Percentiles rank a stretch among this genome's conserved stretches.
Evolutionary conservation across 2,888 invertebrate species (phyloP).

Genomic region (Dromius quadrimaculatus): DNA sequence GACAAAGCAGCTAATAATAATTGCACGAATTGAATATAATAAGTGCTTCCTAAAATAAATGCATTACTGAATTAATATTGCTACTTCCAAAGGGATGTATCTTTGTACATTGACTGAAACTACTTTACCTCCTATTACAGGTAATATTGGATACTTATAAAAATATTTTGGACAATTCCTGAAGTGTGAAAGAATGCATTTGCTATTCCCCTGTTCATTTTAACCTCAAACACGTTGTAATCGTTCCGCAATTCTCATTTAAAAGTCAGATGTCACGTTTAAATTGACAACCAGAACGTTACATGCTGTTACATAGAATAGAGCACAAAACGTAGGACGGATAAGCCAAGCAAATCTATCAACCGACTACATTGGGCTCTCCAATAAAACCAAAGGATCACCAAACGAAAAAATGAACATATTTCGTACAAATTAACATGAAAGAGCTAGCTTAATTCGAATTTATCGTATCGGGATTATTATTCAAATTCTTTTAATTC

Average conservation of each 20-base stretch:
- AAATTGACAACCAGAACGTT: conserved; percentile 20
- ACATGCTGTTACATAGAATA: neutral
- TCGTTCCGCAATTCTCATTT: neutral
- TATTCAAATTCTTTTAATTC: no score
- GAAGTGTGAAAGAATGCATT: neutral
- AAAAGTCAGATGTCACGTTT: conserved; percentile 31
- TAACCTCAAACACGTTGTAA: neutral
- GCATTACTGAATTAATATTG: no score
- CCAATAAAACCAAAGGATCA: conserved; percentile 9
- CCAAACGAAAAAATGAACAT: conserved; percentile 8
- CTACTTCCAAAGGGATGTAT: no score
- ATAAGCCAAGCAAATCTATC: conserved; percentile 19
- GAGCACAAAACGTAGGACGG: neutral
- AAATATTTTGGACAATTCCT: no score
- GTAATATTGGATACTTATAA: neutral
- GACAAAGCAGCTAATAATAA: no score
- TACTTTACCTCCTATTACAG: neutral
- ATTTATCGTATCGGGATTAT: no score
- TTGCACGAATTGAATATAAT: no score
- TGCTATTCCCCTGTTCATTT: neutral
- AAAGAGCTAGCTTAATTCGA: no score
- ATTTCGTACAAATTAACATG: no score
- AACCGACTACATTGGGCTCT: neutral
- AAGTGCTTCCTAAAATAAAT: no score
- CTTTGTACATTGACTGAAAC: no score